Percentiles rank a stretch among this genome's conserved stretches.
Evolutionary conservation across 2,113 vertebrate species (phyloP).

Genomic region (Apistogramma diplotaenia): DNA sequence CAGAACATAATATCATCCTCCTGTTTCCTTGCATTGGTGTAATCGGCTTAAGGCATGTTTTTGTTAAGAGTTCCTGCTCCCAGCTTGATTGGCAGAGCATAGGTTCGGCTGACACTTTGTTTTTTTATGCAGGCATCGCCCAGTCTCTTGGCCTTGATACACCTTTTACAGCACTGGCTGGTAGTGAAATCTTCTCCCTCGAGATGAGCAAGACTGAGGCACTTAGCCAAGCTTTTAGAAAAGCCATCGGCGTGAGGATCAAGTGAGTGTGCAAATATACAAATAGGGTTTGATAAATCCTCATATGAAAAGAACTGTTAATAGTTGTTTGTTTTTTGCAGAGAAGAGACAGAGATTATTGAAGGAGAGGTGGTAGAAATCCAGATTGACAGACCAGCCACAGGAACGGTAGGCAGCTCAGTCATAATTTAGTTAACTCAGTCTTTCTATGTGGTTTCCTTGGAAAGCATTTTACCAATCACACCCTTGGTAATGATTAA

Average conservation of each 20-base stretch:
- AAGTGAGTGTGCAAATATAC: constrained; percentile 77
- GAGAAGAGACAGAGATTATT: constrained; percentile 95
- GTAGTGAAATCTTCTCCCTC: constrained; percentile 92
- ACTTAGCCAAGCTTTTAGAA: constrained; percentile 88
- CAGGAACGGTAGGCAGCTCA: constrained; percentile 84
- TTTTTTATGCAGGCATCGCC: constrained; percentile 80
- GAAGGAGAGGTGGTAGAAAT: constrained; percentile 96
- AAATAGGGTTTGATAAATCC: neutral
- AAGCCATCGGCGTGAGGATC: constrained; percentile 91
- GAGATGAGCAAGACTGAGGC: constrained; percentile 96
- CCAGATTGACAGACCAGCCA: constrained; percentile 93
- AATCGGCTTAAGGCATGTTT: neutral
- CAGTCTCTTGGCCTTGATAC: constrained; percentile 88
- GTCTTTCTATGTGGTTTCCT: neutral
- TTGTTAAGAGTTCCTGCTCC: neutral
- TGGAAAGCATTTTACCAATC: neutral
- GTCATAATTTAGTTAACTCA: neutral
- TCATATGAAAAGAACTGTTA: neutral
- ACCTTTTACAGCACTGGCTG: constrained; percentile 89
- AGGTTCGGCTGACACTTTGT: neutral
- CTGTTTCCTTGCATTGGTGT: neutral
- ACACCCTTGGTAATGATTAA: neutral
- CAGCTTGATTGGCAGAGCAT: neutral
- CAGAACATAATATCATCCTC: neutral
- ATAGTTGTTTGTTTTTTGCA: constrained; percentile 26